Conservation (phyloP, 2,113 vertebrate species). For the Indicator indicator region DNA sequence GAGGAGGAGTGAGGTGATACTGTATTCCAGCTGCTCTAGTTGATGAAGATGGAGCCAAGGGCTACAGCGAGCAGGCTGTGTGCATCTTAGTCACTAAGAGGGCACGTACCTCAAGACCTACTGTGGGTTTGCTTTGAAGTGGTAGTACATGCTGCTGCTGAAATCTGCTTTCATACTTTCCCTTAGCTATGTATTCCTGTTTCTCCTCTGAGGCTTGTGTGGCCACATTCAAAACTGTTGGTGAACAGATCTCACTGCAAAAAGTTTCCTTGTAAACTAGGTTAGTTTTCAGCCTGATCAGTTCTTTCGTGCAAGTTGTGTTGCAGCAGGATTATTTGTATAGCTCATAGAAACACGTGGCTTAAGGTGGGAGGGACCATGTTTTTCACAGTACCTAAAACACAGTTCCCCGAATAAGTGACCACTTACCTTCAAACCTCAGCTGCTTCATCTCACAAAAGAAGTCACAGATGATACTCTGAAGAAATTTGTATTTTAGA, state of each 20-base stretch:
- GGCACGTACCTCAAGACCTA: no score
- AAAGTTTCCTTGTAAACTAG: neutral
- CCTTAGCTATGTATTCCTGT: neutral
- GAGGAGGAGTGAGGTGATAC: neutral
- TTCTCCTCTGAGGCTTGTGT: neutral
- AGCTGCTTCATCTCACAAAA: neutral
- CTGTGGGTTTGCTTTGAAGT: neutral
- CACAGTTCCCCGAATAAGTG: rapidly evolving
- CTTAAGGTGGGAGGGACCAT: neutral
- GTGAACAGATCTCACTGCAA: neutral
- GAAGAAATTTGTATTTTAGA: neutral
- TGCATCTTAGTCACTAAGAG: neutral
- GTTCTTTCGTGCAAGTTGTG: neutral
- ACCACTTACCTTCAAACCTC: neutral
- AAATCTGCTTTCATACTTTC: neutral
- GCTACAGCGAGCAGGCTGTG: neutral
- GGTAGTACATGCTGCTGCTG: neutral
- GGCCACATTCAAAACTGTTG: neutral
- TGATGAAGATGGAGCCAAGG: neutral
- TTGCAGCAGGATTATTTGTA: neutral
- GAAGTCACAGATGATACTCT: neutral
- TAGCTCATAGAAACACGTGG: neutral
- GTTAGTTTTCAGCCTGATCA: neutral
- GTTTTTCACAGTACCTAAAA: neutral
- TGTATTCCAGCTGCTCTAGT: neutral